Evolutionary conservation across 2,113 vertebrate genomes (phyloP), one percentile per base, ranked within the genome.

Genomic region (Ictalurus punctatus): DNA sequence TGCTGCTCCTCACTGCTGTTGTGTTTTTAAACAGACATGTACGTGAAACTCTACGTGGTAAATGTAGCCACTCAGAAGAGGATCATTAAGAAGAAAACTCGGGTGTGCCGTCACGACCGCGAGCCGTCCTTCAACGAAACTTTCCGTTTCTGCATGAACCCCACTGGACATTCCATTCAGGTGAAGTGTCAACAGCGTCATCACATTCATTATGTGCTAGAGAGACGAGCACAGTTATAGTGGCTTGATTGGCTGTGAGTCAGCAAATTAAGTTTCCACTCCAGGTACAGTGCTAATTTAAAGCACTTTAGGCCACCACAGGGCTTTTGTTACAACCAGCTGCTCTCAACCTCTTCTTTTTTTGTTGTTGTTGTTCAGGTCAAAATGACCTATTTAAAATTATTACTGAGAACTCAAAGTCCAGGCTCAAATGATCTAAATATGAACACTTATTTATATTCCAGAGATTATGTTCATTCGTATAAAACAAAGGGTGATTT

Each of bases 51-150:
- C 48, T 99, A 99, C 0, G 97, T 99, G 91, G 97, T 99, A 91
- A 99, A 99, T 89, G 95, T 99, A 59, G 97, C 98, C 84, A 99
- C 97, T 25, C 98, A 99, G 92, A 99, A 99, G 91, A 97, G 97
- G 93, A 97, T 99, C 89, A 97, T 99, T 92, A 99, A 99, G 96
- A 99, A 99, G 95, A 99, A 99, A 95, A 99, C 98, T 44, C 95
- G 98, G 90, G 98, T 99, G 79, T 99, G 98, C 92, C 96, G 98
- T 71, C 98, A 99, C n/a, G 98, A 99, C 92, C 96, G 98, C 12
- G 98, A 99, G 89, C 98, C 98, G 34, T 99, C 98, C 0, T 99
- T 99, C 92, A 99, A 99, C 44, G 98, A 99, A 94, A 99, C 98
- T 0, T 99, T 99, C 93, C 96, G 98, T 92, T 99, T 99, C 95